Percentiles rank a stretch among this genome's conserved stretches.
Evolutionary conservation across 2,113 vertebrate genomes (phyloP).

Genomic region (Datnioides undecimradiatus): DNA sequence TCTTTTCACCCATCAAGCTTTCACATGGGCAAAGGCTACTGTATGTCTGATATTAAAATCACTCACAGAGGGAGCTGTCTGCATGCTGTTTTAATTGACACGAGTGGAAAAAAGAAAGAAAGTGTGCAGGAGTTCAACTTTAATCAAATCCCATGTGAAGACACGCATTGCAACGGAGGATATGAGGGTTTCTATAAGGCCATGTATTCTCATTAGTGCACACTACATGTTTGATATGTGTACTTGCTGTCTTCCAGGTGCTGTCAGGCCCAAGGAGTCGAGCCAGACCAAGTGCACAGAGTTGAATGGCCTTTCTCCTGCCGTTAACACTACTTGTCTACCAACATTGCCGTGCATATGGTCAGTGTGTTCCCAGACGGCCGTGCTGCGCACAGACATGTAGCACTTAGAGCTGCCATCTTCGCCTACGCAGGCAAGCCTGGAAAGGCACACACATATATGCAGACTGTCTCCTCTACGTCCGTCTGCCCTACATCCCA

Average conservation of each 20-base stretch:
- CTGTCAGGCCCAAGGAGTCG: constrained; percentile 41
- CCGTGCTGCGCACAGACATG: constrained; percentile 44
- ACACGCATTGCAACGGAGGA: constrained; percentile 23
- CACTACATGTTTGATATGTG: constrained; percentile 7
- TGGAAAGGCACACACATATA: constrained; percentile 39
- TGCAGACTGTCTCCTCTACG: constrained; percentile 40
- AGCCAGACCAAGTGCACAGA: constrained; percentile 62
- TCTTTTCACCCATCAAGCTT: constrained; percentile 32
- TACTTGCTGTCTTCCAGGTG: constrained; percentile 39
- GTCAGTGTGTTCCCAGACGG: constrained; percentile 75
- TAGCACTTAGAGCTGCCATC: constrained; percentile 75
- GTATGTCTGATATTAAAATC: constrained; percentile 42
- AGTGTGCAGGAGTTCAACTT: constrained; percentile 38
- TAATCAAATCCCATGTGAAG: constrained; percentile 53
- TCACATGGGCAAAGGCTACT: constrained; percentile 15
- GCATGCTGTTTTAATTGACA: constrained; percentile 61
- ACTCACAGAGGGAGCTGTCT: constrained; percentile 29
- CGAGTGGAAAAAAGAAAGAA: constrained; percentile 46
- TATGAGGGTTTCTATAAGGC: constrained; percentile 21
- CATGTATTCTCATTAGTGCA: constrained; percentile 59
- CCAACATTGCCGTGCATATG: constrained; percentile 77
- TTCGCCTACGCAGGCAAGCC: constrained; percentile 58
- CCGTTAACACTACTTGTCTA: constrained; percentile 65
- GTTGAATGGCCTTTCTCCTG: constrained; percentile 71
- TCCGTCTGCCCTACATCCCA: constrained; percentile 62